Evolutionary conservation across 2,113 vertebrate species (phyloP).

Genomic region (Eudyptes chrysolophus): DNA sequence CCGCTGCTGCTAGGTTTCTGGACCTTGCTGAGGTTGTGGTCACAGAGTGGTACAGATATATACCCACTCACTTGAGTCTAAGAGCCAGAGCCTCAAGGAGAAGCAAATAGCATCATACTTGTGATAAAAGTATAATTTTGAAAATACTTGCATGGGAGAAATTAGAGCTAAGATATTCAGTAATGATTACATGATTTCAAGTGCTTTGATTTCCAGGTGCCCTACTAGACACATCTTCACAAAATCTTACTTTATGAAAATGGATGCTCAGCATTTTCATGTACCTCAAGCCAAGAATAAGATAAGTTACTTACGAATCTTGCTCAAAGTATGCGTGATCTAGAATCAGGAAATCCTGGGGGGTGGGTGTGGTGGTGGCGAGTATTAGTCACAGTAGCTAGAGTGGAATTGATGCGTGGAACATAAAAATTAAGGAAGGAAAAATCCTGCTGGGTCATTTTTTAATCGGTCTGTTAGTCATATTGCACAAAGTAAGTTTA

Average conservation of each 20-base stretch:
- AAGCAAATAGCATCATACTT: not conserved
- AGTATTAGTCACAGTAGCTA: not conserved
- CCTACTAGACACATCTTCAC: not conserved
- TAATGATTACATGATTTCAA: not conserved
- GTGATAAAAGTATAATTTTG: not conserved
- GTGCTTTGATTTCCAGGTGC: not conserved
- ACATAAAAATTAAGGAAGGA: conserved; percentile 10
- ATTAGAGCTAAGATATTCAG: not conserved
- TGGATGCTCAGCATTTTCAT: not conserved
- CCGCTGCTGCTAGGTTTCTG: not conserved
- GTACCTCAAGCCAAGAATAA: not conserved
- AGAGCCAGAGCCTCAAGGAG: not conserved
- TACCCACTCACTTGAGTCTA: not conserved
- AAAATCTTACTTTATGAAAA: not conserved
- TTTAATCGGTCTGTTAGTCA: conserved; percentile 4
- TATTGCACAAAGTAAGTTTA: not conserved
- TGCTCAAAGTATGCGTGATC: not conserved
- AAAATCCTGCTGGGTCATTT: not conserved
- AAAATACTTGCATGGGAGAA: not conserved
- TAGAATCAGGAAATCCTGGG: not conserved
- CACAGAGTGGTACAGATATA: not conserved
- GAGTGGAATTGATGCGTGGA: not conserved
- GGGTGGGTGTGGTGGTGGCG: not conserved
- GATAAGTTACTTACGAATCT: not conserved
- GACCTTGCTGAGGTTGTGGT: not conserved